Conservation (phyloP, 2,797 vertebrate genomes). For the Argyrosomus regius region DNA sequence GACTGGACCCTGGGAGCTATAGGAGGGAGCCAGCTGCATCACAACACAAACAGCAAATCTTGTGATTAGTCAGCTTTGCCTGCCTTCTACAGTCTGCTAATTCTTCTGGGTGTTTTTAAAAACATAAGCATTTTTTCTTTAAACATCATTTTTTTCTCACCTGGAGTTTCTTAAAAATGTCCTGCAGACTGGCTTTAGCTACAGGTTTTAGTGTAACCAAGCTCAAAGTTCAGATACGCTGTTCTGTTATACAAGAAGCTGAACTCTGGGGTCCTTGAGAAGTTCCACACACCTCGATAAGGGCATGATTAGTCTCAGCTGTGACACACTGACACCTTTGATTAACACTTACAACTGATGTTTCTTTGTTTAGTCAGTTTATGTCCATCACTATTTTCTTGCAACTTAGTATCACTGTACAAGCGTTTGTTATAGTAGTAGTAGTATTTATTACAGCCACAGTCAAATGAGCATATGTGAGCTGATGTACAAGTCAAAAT, state of each 20-base stretch:
- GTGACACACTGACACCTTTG: background rate
- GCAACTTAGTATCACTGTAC: background rate
- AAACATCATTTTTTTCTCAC: background rate
- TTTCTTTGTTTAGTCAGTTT: background rate
- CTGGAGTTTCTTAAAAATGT: background rate
- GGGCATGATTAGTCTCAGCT: no score
- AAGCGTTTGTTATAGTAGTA: background rate
- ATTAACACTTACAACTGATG: background rate
- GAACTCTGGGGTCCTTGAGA: background rate
- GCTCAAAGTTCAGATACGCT: background rate
- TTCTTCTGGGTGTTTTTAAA: background rate
- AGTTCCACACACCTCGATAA: background rate
- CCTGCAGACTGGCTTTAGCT: background rate
- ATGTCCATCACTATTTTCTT: background rate
- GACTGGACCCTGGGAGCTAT: no score
- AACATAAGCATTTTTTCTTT: background rate
- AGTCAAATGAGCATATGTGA: background rate
- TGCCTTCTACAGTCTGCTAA: background rate
- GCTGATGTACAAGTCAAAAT: background rate
- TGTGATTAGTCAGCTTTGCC: background rate
- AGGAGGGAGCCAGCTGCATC: no score
- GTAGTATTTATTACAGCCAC: background rate
- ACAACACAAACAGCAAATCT: background rate
- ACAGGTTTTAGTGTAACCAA: background rate
- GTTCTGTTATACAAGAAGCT: background rate